These are phyloP conservation scores for Pristionchus japonicus DNA, from an alignment of 2,888 invertebrate species.

Conservation along the genomic window DNA sequence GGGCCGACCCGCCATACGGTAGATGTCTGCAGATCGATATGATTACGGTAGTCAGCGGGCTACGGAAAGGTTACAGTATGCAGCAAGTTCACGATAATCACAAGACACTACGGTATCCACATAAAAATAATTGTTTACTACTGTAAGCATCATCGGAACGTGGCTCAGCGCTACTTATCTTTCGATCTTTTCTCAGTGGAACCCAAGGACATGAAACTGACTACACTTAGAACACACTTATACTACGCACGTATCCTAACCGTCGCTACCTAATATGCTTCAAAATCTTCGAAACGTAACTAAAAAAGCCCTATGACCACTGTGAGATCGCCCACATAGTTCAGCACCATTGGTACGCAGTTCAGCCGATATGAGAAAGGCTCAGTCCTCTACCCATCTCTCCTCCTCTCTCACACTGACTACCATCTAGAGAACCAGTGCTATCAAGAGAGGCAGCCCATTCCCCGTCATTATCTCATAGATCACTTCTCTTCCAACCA, in stretches of 20 bases:
- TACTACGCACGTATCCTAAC: background rate
- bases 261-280: background rate
- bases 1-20: constrained; percentile 24
- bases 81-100: background rate
- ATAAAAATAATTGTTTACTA: background rate
- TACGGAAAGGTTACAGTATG: background rate
- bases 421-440: background rate
- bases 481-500: background rate
- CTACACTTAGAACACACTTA: background rate
- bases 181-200: background rate
- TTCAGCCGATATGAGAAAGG: background rate
- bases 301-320: background rate
- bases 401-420: too few species aligned
- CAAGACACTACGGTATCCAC: background rate
- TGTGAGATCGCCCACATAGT: background rate
- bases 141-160: background rate
- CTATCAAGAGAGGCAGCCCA: background rate
- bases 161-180: background rate
- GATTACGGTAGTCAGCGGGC: background rate
- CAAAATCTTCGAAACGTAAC: background rate
- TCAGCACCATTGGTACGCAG: background rate
- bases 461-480: background rate
- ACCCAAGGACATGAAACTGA: background rate
- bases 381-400: background rate
- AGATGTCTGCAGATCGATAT: background rate